These are phyloP conservation scores for Amiota communis DNA, from an alignment of 2,888 invertebrate species.

Conservation along the genomic window DNA sequence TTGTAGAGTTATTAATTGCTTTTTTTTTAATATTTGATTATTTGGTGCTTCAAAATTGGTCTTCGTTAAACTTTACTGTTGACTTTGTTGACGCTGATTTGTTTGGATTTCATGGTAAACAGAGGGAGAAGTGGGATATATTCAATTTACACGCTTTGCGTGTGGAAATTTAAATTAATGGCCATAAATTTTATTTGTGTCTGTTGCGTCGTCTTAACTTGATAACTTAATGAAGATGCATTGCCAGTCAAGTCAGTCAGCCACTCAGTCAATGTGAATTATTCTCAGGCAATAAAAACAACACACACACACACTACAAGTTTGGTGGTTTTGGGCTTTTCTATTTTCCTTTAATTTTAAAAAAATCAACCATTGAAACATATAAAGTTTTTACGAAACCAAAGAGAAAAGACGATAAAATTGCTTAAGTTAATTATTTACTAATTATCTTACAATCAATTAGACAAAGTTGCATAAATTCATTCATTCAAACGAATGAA, in stretches of 20 bases:
- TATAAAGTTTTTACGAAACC: too few relatives aligned
- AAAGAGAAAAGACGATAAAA: too few relatives aligned
- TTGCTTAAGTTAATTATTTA: too few relatives aligned
- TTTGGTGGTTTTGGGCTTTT: too few relatives aligned
- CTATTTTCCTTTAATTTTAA: too few relatives aligned
- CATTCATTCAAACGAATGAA: too few relatives aligned
- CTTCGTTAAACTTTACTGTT: background rate
- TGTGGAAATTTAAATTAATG: conserved; percentile 66
- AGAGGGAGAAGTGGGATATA: conserved; percentile 33
- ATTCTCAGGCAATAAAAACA: conserved; percentile 2
- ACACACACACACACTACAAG: too few relatives aligned
- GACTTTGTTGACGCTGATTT: conserved; percentile 11
- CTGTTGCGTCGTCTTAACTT: conserved; percentile 39
- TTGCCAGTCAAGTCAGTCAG: conserved; percentile 39
- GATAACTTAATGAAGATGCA: conserved; percentile 36
- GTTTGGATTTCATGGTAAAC: background rate
- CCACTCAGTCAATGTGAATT: conserved; percentile 25
- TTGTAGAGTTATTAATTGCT: conserved; percentile 21
- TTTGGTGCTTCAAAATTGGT: background rate
- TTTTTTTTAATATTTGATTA: background rate
- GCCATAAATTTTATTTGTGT: conserved; percentile 49
- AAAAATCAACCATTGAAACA: too few relatives aligned
- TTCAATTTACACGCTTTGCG: conserved; percentile 64
- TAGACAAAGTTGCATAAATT: too few relatives aligned
- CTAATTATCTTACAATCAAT: too few relatives aligned